These are phyloP conservation scores for Gobionotothen gibberifrons DNA, from an alignment of 2,797 vertebrate genomes.

Conservation along the genomic window DNA sequence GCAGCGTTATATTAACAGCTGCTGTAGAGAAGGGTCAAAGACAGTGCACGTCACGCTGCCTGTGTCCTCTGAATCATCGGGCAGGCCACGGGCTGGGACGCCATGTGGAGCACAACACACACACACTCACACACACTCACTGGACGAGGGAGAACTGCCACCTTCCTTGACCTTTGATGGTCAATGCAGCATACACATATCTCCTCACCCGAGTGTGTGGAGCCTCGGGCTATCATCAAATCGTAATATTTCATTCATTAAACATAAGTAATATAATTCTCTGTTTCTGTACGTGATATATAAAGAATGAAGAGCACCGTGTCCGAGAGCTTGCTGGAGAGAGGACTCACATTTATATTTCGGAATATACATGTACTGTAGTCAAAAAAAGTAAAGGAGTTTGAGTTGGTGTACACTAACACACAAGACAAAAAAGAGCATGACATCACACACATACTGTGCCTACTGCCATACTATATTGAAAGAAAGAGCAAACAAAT, in stretches of 20 bases:
- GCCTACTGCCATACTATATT: neutral
- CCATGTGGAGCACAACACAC: constrained; percentile 52
- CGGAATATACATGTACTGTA: neutral
- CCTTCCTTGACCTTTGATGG: constrained; percentile 71
- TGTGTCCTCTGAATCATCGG: constrained; percentile 76
- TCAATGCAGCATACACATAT: constrained; percentile 47
- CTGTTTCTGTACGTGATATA: constrained; percentile 23
- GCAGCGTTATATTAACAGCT: constrained; percentile 69
- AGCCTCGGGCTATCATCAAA: constrained; percentile 30
- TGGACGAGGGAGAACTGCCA: constrained; percentile 28
- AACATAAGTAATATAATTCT: constrained; percentile 48
- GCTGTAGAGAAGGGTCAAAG: constrained; percentile 73
- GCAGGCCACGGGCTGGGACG: constrained; percentile 57
- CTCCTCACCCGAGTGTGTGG: constrained; percentile 13
- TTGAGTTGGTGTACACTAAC: neutral
- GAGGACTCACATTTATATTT: constrained; percentile 47
- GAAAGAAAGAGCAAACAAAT: neutral
- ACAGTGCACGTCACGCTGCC: constrained; percentile 65
- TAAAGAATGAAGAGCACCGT: constrained; percentile 16
- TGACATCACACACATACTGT: neutral
- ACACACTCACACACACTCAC: too few species aligned
- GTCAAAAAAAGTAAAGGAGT: neutral
- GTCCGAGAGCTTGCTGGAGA: constrained; percentile 17
- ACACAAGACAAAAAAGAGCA: neutral
- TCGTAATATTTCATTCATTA: constrained; percentile 56